Evolutionary conservation across 1,140 invertebrate species (phyloP), one percentile per base, ranked within the genome.

Genomic region (Apis dorsata): DNA sequence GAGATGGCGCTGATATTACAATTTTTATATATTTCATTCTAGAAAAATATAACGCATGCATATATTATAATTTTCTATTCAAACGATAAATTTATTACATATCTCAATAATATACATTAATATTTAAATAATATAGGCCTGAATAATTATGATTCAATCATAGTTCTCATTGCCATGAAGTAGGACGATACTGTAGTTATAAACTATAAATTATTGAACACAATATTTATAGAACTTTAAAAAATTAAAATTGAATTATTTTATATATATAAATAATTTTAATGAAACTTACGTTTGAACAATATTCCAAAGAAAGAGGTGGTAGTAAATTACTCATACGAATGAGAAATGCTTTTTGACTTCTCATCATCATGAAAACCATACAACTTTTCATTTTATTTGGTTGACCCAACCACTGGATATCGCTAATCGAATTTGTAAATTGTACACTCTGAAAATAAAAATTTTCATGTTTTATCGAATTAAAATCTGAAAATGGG

Each of bases 251-350:
- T 44, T 44, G 34, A 44, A 44, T 44, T 44, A 44, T 44, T 0
- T 44, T 7, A 44, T 44, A 44, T 7, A 44, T 44, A 44, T 44
- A 44, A 44, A 44, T 7, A 0, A 44, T 44, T 44, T 44, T 44
- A 44, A 44, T 44, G 34, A 17, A 53, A n/a, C 86, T 86, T 75
- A 89, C 88, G 13, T 44, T 73, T 21, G 59, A 72, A 51, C 79
- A 89, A 80, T 88, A 88, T 71, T 88, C 63, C 44, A 88, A 53
- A 19, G 83, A 70, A n/a, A 88, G 82, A 19, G 78, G 34, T 21
- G 81, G 85, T 24, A 87, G 79, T 13, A 89, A 49, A 15, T 79
- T 63, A 34, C 71, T 21, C 69, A 87, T 68, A 19, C 63, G 77
- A 57, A 89, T 68, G 10, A 82, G 44, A 44, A 82, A 15, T 0